Percentiles rank a stretch among this genome's conserved stretches.
Conservation (phyloP, 2,797 vertebrate species). For the Acomys russatus region DNA sequence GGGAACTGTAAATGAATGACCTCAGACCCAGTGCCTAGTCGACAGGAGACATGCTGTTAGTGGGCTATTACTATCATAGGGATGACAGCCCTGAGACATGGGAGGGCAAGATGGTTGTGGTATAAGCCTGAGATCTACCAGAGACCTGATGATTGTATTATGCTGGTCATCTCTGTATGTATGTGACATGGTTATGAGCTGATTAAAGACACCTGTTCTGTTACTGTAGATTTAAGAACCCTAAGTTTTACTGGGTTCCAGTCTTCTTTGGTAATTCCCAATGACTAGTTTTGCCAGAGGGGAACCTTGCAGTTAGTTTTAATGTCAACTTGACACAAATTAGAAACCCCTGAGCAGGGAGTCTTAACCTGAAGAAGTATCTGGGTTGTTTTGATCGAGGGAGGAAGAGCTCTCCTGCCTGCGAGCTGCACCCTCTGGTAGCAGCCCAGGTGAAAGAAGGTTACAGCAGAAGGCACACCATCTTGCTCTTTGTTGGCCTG, state of each 20-base stretch:
- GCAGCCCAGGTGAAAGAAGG: not conserved
- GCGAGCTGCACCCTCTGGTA: not conserved
- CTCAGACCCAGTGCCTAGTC: not conserved
- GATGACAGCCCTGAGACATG: not conserved
- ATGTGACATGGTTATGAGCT: not conserved
- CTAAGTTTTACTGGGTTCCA: not conserved
- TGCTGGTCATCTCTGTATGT: not conserved
- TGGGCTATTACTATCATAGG: not conserved
- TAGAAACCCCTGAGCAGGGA: not conserved
- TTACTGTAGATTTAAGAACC: not conserved
- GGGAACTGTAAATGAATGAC: conserved; percentile 15
- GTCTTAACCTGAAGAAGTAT: not conserved
- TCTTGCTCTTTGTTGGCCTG: not conserved
- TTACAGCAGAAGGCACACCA: not conserved
- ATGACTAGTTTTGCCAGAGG: conserved; percentile 31
- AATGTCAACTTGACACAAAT: not conserved
- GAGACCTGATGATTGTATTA: not conserved
- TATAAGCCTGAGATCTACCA: not conserved
- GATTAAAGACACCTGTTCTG: conserved; percentile 1
- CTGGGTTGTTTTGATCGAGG: not conserved
- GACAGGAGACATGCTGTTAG: not conserved
- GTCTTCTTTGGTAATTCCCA: conserved; percentile 1
- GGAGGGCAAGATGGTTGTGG: not conserved
- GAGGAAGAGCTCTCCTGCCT: not conserved
- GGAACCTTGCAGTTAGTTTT: not conserved